Conservation (phyloP, 1,140 invertebrate genomes). For the Bombus superbus region DNA sequence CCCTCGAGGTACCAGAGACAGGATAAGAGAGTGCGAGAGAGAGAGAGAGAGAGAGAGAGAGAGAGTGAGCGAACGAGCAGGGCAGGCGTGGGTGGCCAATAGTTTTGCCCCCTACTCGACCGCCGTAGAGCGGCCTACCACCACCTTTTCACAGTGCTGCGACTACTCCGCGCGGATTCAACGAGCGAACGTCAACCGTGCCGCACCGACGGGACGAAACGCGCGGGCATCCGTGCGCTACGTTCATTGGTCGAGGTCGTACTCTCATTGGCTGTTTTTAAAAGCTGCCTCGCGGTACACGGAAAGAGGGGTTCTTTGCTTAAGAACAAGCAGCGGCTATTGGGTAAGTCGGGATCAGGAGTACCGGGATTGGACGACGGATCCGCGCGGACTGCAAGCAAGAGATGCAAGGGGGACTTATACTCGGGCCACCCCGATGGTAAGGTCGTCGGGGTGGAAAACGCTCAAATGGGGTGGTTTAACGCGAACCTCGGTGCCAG, state of each 20-base stretch:
- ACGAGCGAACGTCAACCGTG: slow-evolving; percentile 48
- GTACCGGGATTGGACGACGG: slow-evolving; percentile 58
- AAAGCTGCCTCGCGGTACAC: slow-evolving; percentile 57
- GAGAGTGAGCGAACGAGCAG: slow-evolving; percentile 47
- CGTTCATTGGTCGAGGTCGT: slow-evolving; percentile 63
- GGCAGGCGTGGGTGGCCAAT: slow-evolving; percentile 81
- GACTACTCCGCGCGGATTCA: slow-evolving; percentile 74
- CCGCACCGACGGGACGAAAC: not conserved
- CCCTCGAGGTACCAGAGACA: slow-evolving; percentile 38
- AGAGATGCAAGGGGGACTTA: slow-evolving; percentile 64
- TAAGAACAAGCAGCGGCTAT: slow-evolving; percentile 63
- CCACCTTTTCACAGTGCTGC: slow-evolving; percentile 48
- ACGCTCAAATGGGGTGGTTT: slow-evolving; percentile 84
- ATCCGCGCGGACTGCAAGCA: slow-evolving; percentile 75
- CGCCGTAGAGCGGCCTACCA: slow-evolving; percentile 58
- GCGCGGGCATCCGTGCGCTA: not conserved
- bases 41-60: slow-evolving; percentile 35
- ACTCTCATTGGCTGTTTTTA: slow-evolving; percentile 71
- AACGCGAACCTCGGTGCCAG: slow-evolving; percentile 81
- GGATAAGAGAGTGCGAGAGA: slow-evolving; percentile 50
- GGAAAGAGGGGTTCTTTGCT: slow-evolving; percentile 67
- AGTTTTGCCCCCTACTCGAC: slow-evolving; percentile 76
- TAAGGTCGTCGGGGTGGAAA: slow-evolving; percentile 83
- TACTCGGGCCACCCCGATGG: slow-evolving; percentile 78
- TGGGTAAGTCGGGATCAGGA: slow-evolving; percentile 61